Percentiles rank a stretch among this genome's conserved stretches.
These are phyloP conservation scores for Monoplex corrugatus DNA, from an alignment of 2,888 invertebrate species.

Conservation along the genomic window DNA sequence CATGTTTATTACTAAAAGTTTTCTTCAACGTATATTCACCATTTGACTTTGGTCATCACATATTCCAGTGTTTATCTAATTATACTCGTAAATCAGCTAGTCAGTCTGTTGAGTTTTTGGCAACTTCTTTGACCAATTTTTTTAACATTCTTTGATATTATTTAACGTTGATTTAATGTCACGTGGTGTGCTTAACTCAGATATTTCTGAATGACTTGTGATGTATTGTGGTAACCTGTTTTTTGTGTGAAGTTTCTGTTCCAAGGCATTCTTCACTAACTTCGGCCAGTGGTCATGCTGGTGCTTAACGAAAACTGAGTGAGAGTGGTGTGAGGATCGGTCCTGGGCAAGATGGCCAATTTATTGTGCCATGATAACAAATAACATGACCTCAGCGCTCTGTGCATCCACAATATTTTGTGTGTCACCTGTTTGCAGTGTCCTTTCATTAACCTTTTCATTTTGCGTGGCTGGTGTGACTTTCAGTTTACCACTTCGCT, in stretches of 20 bases:
- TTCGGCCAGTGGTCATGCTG: neutral
- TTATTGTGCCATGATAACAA: constrained; percentile 52
- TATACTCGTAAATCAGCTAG: too few relatives aligned
- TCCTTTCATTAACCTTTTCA: neutral
- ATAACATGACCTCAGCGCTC: constrained; percentile 30
- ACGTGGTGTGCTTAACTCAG: too few relatives aligned
- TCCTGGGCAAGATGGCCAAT: constrained; percentile 48
- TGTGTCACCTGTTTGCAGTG: too few relatives aligned
- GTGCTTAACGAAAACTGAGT: neutral
- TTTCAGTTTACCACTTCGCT: neutral
- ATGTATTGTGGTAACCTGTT: neutral
- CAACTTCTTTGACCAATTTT: too few relatives aligned
- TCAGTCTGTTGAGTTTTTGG: too few relatives aligned
- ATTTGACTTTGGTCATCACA: too few relatives aligned
- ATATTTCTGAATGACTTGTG: too few relatives aligned
- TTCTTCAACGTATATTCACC: too few relatives aligned
- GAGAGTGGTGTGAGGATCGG: constrained; percentile 27
- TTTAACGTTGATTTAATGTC: too few relatives aligned
- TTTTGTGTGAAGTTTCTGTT: constrained; percentile 26
- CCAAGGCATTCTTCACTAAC: neutral
- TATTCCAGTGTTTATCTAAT: too few relatives aligned
- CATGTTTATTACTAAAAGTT: too few relatives aligned
- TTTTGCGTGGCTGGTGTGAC: neutral
- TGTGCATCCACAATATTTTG: neutral
- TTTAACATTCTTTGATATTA: too few relatives aligned